Base-by-base conservation (phyloP, 2,113 vertebrate species). In the Chroicocephalus ridibundus region DNA sequence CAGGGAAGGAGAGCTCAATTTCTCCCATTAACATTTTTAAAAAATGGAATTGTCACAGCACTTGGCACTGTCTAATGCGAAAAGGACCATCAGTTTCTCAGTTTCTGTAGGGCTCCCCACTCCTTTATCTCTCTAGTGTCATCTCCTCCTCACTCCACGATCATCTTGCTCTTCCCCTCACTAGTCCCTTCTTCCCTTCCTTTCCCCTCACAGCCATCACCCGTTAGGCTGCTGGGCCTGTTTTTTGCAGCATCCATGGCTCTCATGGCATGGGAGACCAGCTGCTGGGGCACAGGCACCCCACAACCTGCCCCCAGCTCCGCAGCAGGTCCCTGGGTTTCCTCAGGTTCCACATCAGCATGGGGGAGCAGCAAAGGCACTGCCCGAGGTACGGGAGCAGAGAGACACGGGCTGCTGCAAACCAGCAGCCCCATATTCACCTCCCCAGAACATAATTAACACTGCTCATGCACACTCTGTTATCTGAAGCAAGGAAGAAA, bases 401-500 rank as follows among this genome's bases (percentile, higher is more conserved):
- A 82, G n/a, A 57, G 7, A 61, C 34, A 2, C 6, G 0, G 0
- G 22, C 27, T 68, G 57, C 82, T 1, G 10, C 70, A 82, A 40
- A 24, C n/a, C 3, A 7, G 58, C 54, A 62, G 60, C 47, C 42
- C n/a, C 5, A 5, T 69, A 87, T 83, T 94, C 69, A 94, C 55
- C 71, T 98, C 75, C 9, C 34, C 36, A 90, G 78, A 96, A 94
- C 29, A 80, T 88, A 94, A 97, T 97, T 97, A 98, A 97, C 38
- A 34, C 85, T 95, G 71, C 55, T 89, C 62, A 54, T 93, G 78
- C 85, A 55, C 15, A 4, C 31, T 94, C 31, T 80, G 82, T 97
- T 97, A 97, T 95, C 93, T 90, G 92, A 97, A 95, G 95, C 55
- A 27, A 2, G 10, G 84, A 94, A 96, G 89, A 96, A 97, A 96